A percentile compares a stretch with the other conserved stretches of the same genome.
These are phyloP conservation scores for Cyrtonyx montezumae DNA, from an alignment of 2,113 vertebrate species.

Conservation along the genomic window DNA sequence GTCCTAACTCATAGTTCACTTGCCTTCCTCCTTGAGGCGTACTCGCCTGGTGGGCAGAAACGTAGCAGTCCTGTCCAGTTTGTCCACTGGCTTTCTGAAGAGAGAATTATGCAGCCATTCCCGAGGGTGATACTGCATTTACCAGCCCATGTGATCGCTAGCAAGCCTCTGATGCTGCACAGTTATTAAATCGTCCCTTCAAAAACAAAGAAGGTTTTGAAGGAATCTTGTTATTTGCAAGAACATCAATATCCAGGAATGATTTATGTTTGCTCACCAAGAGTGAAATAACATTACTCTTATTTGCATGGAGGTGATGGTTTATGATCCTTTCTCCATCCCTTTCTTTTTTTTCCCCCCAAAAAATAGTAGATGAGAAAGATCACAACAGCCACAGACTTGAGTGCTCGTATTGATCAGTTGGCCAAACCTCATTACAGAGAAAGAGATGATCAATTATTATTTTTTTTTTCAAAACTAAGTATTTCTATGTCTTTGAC, in stretches of 20 bases:
- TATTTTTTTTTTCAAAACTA: background rate
- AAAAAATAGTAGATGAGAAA: background rate
- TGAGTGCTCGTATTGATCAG: background rate
- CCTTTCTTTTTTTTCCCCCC: too few relatives aligned
- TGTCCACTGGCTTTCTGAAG: background rate
- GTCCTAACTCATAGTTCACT: background rate
- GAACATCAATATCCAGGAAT: background rate
- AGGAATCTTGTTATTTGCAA: background rate
- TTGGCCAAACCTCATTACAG: background rate
- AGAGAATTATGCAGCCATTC: background rate
- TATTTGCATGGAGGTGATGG: background rate
- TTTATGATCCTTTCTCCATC: background rate
- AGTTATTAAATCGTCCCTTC: background rate
- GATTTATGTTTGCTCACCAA: background rate
- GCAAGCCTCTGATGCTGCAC: background rate
- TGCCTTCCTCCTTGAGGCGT: background rate
- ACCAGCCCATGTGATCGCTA: background rate
- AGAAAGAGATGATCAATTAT: background rate
- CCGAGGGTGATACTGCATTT: background rate
- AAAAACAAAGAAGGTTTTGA: background rate
- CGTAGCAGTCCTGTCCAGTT: background rate
- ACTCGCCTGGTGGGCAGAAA: background rate
- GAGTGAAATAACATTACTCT: background rate
- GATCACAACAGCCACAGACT: background rate
- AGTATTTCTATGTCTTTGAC: background rate